A percentile compares a stretch with the other conserved stretches of the same genome.
These are phyloP conservation scores for Crioceris asparagi DNA, from an alignment of 2,888 invertebrate species.

Conservation along the genomic window DNA sequence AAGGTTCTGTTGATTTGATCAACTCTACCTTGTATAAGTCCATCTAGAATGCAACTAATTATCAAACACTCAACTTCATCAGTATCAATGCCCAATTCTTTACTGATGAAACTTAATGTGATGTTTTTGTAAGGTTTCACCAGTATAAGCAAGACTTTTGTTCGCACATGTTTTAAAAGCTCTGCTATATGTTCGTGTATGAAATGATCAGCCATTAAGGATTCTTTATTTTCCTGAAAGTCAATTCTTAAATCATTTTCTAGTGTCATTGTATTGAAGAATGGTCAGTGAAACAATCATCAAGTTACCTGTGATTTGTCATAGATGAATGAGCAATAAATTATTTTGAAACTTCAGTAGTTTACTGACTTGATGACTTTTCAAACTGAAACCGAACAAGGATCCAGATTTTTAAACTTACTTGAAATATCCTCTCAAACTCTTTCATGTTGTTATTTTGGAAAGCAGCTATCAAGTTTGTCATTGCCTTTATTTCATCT, in stretches of 20 bases:
- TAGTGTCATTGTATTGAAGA: too few species aligned
- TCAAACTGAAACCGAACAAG: too few species aligned
- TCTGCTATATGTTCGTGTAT: constrained; percentile 96
- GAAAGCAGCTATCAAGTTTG: constrained; percentile 89
- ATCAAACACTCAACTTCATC: constrained; percentile 90
- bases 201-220: constrained; percentile 93
- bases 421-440: constrained; percentile 87
- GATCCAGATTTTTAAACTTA: constrained; percentile 8
- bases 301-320: too few species aligned
- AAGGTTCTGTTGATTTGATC: constrained; percentile 89
- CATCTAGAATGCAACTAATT: constrained; percentile 94
- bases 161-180: constrained; percentile 84
- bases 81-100: constrained; percentile 81
- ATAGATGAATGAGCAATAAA: too few species aligned
- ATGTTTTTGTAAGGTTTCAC: constrained; percentile 96
- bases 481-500: constrained; percentile 97
- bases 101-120: constrained; percentile 90
- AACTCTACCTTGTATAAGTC: constrained; percentile 71
- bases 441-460: constrained; percentile 96
- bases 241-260: background rate
- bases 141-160: constrained; percentile 88
- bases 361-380: too few species aligned
- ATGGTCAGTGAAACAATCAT: too few species aligned
- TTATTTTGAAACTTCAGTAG: too few species aligned
- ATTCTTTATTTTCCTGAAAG: constrained; percentile 51